These are phyloP conservation scores for Fulica atra DNA, from an alignment of 2,113 vertebrate genomes.

Conservation along the genomic window DNA sequence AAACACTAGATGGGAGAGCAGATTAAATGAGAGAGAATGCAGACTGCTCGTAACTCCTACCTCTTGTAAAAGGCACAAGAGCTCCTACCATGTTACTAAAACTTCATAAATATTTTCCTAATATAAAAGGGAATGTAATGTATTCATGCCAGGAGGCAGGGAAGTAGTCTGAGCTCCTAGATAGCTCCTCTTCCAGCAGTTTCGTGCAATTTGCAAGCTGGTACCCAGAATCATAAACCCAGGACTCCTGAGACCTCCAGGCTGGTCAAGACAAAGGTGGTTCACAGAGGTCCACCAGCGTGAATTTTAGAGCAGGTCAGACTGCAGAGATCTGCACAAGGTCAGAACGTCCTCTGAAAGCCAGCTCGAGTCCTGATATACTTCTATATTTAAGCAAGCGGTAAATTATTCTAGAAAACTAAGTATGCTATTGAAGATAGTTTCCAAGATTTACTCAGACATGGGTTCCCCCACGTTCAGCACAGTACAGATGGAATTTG, in stretches of 20 bases:
- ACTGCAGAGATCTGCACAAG: neutral
- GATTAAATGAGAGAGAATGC: slow-evolving; percentile 35
- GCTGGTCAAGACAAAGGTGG: neutral
- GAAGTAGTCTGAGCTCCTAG: neutral
- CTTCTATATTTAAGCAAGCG: neutral
- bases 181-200: neutral
- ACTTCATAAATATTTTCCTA: slow-evolving; percentile 52
- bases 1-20: slow-evolving; percentile 37
- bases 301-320: neutral
- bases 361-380: neutral
- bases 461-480: neutral
- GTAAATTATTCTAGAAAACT: neutral
- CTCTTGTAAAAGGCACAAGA: slow-evolving; percentile 27
- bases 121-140: slow-evolving; percentile 24
- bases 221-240: neutral
- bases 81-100: slow-evolving; percentile 31
- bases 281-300: neutral
- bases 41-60: neutral
- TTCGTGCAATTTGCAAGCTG: neutral
- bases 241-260: neutral
- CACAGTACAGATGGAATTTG: neutral
- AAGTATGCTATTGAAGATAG: neutral
- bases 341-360: neutral
- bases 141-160: neutral
- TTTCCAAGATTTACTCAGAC: neutral